phyloP scores from a whole-genome alignment of 1,140 invertebrate genomes.

The Drosophila kurseongensis region DNA sequence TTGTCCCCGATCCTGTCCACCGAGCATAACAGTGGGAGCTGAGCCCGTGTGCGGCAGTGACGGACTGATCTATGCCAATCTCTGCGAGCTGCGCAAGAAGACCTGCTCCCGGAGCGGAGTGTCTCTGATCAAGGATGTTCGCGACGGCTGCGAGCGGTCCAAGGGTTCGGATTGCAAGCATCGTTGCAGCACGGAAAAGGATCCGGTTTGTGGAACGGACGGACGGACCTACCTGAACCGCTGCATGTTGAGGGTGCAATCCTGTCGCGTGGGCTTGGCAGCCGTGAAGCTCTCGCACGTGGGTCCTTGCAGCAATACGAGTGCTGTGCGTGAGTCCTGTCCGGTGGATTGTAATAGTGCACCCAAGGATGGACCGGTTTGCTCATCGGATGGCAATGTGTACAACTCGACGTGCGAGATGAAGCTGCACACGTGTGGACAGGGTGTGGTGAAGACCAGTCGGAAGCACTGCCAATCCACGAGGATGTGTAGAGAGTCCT shows the following conservation, averaged over 20 bases:
- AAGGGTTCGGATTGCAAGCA: constrained; percentile 91
- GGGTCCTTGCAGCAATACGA: constrained; percentile 94
- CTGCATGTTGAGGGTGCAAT: constrained; percentile 94
- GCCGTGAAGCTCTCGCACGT: constrained; percentile 90
- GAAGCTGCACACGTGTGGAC: constrained; percentile 95
- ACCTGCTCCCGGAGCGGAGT: constrained; percentile 93
- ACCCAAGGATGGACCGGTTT: constrained; percentile 94
- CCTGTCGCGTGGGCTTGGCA: constrained; percentile 86
- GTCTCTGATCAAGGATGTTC: constrained; percentile 85
- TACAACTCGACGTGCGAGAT: constrained; percentile 97
- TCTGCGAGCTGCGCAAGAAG: constrained; percentile 96
- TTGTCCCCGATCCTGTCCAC: constrained; percentile 92
- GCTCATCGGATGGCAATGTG: constrained; percentile 96
- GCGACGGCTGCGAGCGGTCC: constrained; percentile 87
- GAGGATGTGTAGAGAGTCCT: constrained; percentile 95
- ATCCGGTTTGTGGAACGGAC: constrained; percentile 95
- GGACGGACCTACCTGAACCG: constrained; percentile 95
- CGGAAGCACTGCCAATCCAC: constrained; percentile 96
- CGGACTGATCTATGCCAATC: constrained; percentile 93
- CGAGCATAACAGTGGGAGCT: constrained; percentile 87
- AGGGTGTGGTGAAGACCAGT: constrained; percentile 92
- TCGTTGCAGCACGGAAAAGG: constrained; percentile 91
- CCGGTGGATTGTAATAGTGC: constrained; percentile 93
- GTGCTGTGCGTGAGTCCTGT: constrained; percentile 94
- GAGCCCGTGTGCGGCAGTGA: constrained; percentile 96